These are phyloP conservation scores for Ethmia dodecea DNA, from an alignment of 2,888 invertebrate species.

Conservation along the genomic window DNA sequence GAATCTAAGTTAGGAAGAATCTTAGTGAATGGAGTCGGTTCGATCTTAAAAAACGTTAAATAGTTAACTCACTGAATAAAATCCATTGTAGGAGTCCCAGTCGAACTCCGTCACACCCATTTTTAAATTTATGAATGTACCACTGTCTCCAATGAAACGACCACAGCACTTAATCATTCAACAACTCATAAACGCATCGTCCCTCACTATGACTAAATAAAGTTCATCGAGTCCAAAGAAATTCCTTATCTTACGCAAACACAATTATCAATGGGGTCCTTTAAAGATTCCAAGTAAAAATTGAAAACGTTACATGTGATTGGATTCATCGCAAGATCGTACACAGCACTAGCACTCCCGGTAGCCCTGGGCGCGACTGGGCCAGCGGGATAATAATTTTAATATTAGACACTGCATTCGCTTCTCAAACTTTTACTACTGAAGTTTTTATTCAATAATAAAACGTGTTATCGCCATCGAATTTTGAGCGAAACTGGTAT, in stretches of 20 bases:
- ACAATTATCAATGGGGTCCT: slow-evolving; percentile 54
- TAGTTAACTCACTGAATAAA: slow-evolving; percentile 60
- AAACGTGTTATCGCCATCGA: slow-evolving; percentile 20
- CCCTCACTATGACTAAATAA: slow-evolving; percentile 25
- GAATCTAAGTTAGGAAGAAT: too few species aligned
- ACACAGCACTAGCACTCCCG: slow-evolving; percentile 51
- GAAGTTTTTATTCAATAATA: neutral
- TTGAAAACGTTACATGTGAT: slow-evolving; percentile 46
- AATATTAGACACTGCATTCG: slow-evolving; percentile 63
- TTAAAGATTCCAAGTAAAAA: slow-evolving; percentile 38
- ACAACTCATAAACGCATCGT: slow-evolving; percentile 28
- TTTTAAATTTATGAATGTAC: slow-evolving; percentile 28
- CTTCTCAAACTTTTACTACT: slow-evolving; percentile 49
- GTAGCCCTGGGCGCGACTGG: slow-evolving; percentile 66
- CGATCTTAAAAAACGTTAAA: slow-evolving; percentile 10
- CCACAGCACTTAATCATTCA: slow-evolving; percentile 42
- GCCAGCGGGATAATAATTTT: slow-evolving; percentile 70
- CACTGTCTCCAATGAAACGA: slow-evolving; percentile 31
- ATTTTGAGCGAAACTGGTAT: slow-evolving; percentile 24
- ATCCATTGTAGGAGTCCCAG: slow-evolving; percentile 70
- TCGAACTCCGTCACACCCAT: slow-evolving; percentile 72
- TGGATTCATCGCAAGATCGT: slow-evolving; percentile 49
- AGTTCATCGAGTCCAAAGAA: slow-evolving; percentile 32
- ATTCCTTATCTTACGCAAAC: slow-evolving; percentile 63
- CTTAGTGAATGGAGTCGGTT: too few species aligned